These are phyloP conservation scores for Acrobasis consociella DNA, from an alignment of 2,888 invertebrate genomes.

Conservation along the genomic window DNA sequence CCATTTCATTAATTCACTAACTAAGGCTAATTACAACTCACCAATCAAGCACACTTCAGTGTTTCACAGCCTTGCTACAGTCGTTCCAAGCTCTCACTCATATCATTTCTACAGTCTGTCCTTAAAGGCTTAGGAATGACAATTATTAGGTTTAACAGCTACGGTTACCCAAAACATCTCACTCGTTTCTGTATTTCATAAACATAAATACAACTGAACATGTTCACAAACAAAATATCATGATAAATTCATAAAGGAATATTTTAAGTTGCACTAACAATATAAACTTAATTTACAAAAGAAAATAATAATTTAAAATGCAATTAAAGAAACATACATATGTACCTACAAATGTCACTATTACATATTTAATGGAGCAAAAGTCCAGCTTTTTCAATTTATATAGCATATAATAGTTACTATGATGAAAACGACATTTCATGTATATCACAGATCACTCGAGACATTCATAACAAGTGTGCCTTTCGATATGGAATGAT, in stretches of 20 bases:
- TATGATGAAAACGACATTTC: constrained; percentile 18
- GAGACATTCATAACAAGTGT: constrained; percentile 37
- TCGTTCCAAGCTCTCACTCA: constrained; percentile 73
- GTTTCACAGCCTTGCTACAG: constrained; percentile 80
- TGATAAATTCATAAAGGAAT: constrained; percentile 22
- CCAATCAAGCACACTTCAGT: constrained; percentile 58
- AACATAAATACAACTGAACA: constrained; percentile 19
- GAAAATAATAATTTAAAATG: constrained; percentile 17
- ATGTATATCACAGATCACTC: constrained; percentile 57
- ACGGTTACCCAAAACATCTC: constrained; percentile 43
- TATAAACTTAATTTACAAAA: constrained; percentile 23
- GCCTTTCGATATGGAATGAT: constrained; percentile 43
- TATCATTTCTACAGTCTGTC: constrained; percentile 61
- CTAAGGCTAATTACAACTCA: constrained; percentile 40
- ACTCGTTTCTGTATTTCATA: constrained; percentile 11
- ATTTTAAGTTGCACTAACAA: constrained; percentile 14
- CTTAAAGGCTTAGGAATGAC: constrained; percentile 71
- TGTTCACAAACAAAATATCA: constrained; percentile 18
- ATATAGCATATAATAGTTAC: not conserved
- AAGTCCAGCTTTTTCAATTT: not conserved
- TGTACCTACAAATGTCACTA: not conserved
- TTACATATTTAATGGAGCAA: constrained; percentile 10
- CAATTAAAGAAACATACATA: constrained; percentile 8
- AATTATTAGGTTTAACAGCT: constrained; percentile 56
- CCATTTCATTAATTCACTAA: constrained; percentile 42